Percentiles rank a stretch among this genome's conserved stretches.
These are phyloP conservation scores for Oryzias celebensis DNA, from an alignment of 2,113 vertebrate species.

Conservation along the genomic window DNA sequence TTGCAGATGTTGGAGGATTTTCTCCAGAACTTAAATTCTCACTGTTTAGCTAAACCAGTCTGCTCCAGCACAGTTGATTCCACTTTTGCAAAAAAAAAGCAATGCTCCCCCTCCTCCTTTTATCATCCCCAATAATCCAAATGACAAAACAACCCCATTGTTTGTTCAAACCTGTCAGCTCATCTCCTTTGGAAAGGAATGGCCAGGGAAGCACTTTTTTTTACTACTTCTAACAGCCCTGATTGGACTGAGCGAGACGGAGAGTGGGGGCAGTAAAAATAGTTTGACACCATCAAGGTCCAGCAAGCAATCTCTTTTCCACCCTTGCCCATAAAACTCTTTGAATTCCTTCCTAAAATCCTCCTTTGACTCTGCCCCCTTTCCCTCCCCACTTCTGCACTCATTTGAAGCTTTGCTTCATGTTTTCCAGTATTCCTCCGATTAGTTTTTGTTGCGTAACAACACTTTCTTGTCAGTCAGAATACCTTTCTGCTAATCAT, in stretches of 20 bases:
- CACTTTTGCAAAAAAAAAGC: conserved; percentile 14
- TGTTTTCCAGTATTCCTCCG: conserved; percentile 32
- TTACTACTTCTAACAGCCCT: conserved; percentile 70
- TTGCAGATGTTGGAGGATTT: conserved; percentile 53
- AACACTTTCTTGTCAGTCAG: conserved; percentile 18
- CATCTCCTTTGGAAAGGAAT: conserved; percentile 60
- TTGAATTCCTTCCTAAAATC: conserved; percentile 60
- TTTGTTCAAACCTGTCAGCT: conserved; percentile 60
- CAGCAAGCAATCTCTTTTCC: conserved; percentile 67
- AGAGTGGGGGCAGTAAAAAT: conserved; percentile 76
- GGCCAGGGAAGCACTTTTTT: conserved; percentile 56
- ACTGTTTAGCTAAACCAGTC: conserved; percentile 31
- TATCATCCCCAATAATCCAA: conserved; percentile 51
- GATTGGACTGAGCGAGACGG: conserved; percentile 63
- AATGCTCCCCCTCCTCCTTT: conserved; percentile 21
- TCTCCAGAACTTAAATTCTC: conserved; percentile 36
- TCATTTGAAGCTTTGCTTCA: conserved; percentile 34
- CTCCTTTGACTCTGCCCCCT: background rate
- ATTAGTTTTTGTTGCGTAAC: conserved; percentile 42
- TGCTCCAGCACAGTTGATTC: conserved; percentile 12
- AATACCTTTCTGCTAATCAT: conserved; percentile 22
- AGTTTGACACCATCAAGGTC: conserved; percentile 77
- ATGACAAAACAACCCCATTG: conserved; percentile 64
- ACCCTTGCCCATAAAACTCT: conserved; percentile 72
- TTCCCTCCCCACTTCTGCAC: conserved; percentile 1